A percentile compares a stretch with the other conserved stretches of the same genome.
Evolutionary conservation across 2,797 vertebrate genomes (phyloP).

Genomic region (Graptemys geographica): DNA sequence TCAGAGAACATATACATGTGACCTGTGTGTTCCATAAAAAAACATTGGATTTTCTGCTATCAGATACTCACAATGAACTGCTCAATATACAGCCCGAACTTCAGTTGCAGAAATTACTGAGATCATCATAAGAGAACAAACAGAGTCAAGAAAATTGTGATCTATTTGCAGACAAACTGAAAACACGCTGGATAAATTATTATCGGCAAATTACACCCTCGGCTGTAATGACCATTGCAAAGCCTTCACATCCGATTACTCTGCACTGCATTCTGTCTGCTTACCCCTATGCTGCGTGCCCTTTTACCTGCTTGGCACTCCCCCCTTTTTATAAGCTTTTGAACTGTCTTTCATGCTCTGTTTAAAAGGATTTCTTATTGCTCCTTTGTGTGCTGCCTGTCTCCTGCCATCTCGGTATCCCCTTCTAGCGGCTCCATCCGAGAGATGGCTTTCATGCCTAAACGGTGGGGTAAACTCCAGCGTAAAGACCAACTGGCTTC

Average conservation of each 20-base stretch:
- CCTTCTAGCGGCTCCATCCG: constrained; percentile 24
- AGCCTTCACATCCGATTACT: constrained; percentile 22
- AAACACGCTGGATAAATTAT: constrained; percentile 52
- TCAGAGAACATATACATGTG: constrained; percentile 63
- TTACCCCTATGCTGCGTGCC: constrained; percentile 17
- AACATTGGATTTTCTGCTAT: constrained; percentile 49
- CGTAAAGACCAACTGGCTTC: constrained; percentile 57
- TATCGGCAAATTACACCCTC: constrained; percentile 49
- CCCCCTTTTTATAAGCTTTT: constrained; percentile 56
- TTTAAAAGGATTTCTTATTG: constrained; percentile 67
- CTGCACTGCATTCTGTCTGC: constrained; percentile 32
- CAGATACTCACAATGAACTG: constrained; percentile 50
- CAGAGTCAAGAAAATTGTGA: constrained; percentile 62
- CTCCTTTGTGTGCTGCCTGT: constrained; percentile 54
- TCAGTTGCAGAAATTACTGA: constrained; percentile 57
- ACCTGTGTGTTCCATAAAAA: constrained; percentile 64
- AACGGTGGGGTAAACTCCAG: constrained; percentile 49
- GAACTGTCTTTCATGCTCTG: constrained; percentile 56
- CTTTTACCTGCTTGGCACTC: constrained; percentile 62
- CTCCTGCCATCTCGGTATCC: constrained; percentile 54
- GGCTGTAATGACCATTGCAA: constrained; percentile 42
- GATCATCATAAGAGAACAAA: constrained; percentile 42
- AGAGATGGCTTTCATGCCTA: constrained; percentile 67
- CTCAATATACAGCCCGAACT: constrained; percentile 36
- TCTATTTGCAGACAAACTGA: constrained; percentile 44